phyloP scores from a whole-genome alignment of 1,140 invertebrate genomes.

The Paraescarpia echinospica region DNA sequence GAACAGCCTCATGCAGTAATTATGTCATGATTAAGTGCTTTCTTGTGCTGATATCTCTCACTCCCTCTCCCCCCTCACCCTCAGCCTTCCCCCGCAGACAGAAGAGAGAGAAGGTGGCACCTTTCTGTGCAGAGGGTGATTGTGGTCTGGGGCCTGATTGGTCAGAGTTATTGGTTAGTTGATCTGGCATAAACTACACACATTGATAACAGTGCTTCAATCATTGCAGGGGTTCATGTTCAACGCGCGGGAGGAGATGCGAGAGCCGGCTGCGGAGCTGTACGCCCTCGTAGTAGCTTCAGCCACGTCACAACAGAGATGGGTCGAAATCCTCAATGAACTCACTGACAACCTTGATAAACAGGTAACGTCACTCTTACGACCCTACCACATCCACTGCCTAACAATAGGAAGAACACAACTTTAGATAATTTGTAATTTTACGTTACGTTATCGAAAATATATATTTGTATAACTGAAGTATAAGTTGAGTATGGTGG shows the following conservation, averaged over 20 bases:
- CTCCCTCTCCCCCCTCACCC: too few species aligned
- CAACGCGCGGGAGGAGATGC: constrained; percentile 74
- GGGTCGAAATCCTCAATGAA: constrained; percentile 44
- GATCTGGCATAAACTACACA: too few species aligned
- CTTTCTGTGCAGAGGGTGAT: too few species aligned
- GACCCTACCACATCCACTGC: neutral
- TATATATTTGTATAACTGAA: neutral
- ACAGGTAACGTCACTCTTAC: constrained; percentile 38
- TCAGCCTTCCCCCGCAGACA: too few species aligned
- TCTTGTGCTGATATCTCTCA: neutral
- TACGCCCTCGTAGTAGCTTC: constrained; percentile 69
- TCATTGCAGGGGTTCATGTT: constrained; percentile 64
- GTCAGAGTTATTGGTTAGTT: too few species aligned
- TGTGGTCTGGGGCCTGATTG: too few species aligned
- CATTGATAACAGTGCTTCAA: too few species aligned
- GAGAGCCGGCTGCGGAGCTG: constrained; percentile 69
- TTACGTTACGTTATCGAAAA: neutral
- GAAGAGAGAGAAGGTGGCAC: too few species aligned
- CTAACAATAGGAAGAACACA: neutral
- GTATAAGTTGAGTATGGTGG: neutral
- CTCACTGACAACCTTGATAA: constrained; percentile 45
- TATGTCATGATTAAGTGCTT: neutral
- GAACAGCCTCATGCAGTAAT: constrained; percentile 7
- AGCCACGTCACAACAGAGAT: constrained; percentile 51
- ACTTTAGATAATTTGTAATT: neutral